phyloP scores from a whole-genome alignment of 1,140 invertebrate species.

The Drosophila littoralis region DNA sequence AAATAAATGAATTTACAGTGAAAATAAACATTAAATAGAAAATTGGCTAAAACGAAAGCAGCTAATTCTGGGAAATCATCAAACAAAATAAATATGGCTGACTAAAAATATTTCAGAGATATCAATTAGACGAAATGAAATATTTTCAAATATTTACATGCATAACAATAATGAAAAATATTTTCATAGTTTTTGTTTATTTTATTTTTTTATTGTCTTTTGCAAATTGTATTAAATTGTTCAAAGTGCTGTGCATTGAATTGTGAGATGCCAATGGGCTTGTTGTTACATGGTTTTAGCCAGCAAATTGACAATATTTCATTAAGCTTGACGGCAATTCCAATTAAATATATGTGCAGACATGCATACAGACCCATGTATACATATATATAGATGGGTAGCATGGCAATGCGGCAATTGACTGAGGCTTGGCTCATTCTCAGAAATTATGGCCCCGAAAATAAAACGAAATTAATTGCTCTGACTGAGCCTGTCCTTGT shows the following conservation, averaged over 20 bases:
- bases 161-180: not conserved
- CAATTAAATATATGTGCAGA: constrained; percentile 19
- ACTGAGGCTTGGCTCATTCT: constrained; percentile 5
- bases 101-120: too few species aligned
- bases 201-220: too few species aligned
- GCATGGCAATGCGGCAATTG: constrained; percentile 10
- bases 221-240: constrained; percentile 1
- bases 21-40: too few species aligned
- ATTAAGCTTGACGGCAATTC: constrained; percentile 34
- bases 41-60: too few species aligned
- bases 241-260: not conserved
- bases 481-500: constrained; percentile 7
- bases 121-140: too few species aligned
- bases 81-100: too few species aligned
- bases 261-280: not conserved
- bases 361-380: not conserved
- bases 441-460: constrained; percentile 39
- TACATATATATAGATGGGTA: not conserved
- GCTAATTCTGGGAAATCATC: too few species aligned
- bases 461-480: constrained; percentile 61
- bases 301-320: constrained; percentile 38
- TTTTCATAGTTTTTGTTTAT: not conserved
- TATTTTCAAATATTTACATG: too few species aligned
- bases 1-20: too few species aligned
- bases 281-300: not conserved